phyloP scores from a whole-genome alignment of 1,140 invertebrate genomes.

The Protaetia brevitarsis region DNA sequence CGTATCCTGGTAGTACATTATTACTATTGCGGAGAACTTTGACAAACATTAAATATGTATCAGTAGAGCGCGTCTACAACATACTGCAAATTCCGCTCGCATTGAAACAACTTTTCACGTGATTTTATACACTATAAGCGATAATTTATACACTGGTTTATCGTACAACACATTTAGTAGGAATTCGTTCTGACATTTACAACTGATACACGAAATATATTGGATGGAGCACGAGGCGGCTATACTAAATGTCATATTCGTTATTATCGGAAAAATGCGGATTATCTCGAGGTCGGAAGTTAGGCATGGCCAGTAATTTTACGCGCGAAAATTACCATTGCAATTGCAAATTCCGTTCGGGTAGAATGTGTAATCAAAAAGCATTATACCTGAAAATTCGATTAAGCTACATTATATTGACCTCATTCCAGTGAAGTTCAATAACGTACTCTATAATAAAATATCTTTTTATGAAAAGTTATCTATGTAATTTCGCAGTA shows the following conservation, averaged over 20 bases:
- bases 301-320: too few relatives aligned
- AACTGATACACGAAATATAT: slow-evolving; percentile 4
- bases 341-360: too few relatives aligned
- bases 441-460: too few relatives aligned
- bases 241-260: background rate
- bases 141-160: background rate
- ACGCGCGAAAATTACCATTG: too few relatives aligned
- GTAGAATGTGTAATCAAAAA: too few relatives aligned
- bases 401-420: too few relatives aligned
- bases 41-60: background rate
- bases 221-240: background rate
- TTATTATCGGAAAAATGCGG: background rate
- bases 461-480: too few relatives aligned
- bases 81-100: background rate
- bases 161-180: slow-evolving; percentile 7
- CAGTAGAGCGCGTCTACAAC: background rate
- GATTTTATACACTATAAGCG: background rate
- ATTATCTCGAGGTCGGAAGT: too few relatives aligned
- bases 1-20: background rate
- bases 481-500: too few relatives aligned
- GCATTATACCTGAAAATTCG: too few relatives aligned
- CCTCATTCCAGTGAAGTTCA: too few relatives aligned
- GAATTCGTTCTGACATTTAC: slow-evolving; percentile 8
- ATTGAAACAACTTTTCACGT: background rate
- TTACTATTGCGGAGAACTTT: too few relatives aligned